Percentiles rank a stretch among this genome's conserved stretches.
Conservation (phyloP, 2,113 vertebrate species). For the Amphiprion ocellaris region DNA sequence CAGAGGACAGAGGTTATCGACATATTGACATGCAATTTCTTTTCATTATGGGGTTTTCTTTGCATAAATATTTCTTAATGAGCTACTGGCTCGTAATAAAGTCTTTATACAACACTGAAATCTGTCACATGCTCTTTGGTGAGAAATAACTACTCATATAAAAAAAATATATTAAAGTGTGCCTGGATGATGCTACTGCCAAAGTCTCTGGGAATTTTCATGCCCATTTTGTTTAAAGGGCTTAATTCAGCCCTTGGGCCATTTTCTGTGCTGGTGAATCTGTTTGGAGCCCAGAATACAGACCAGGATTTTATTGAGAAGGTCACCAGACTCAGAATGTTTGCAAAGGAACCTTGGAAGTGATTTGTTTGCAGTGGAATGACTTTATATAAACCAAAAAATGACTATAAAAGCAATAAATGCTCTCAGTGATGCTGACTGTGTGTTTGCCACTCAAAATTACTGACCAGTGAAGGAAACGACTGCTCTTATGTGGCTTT, state of each 20-base stretch:
- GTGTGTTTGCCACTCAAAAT: neutral
- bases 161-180: neutral
- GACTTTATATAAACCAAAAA: conserved; percentile 12
- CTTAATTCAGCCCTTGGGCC: conserved; percentile 4
- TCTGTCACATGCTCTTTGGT: neutral
- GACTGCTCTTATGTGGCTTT: neutral
- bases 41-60: conserved; percentile 34
- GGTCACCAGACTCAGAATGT: neutral
- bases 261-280: conserved; percentile 8
- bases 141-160: neutral
- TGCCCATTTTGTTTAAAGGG: neutral
- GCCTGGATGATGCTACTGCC: neutral
- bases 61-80: conserved; percentile 9
- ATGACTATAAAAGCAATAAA: neutral
- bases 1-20: neutral
- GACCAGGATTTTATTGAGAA: neutral
- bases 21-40: conserved; percentile 27
- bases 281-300: neutral
- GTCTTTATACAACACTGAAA: conserved; percentile 1
- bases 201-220: neutral
- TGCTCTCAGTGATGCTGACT: neutral
- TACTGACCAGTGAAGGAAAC: neutral
- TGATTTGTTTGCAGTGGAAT: neutral
- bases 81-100: neutral
- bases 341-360: neutral